Evolutionary conservation across 2,113 vertebrate species (phyloP), one percentile per base, ranked within the genome.

Genomic region (Gymnobelideus leadbeateri): DNA sequence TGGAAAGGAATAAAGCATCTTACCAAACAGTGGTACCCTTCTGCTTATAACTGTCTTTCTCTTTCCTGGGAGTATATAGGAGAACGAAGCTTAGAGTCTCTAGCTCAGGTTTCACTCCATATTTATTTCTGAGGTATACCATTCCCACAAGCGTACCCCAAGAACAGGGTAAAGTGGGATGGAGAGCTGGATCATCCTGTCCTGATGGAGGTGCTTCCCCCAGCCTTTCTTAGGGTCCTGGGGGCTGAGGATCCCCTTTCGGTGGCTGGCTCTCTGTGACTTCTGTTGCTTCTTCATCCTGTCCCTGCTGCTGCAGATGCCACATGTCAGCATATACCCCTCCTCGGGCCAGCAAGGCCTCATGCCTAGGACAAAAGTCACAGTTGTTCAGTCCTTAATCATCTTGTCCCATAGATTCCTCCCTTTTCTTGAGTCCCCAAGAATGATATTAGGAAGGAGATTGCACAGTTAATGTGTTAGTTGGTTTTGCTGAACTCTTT

Each of bases 251-350:
- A 68, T 1, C 95, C 52, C 95, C 99, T 99, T 98, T 99, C 99
- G 0, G 98, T 98, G 43, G 1, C 26, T 21, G 1, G 57, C 98
- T 98, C 98, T 98, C 99, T 99, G 97, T 96, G 0, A 98, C 97
- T 54, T 99, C 99, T 0, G 99, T 99, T 0, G 96, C 93, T 0
- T 98, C 98, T 92, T 99, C 99, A 43, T 84, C 68, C 10, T 98
- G 98, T 47, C 98, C 98, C 92, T 98, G 99, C 96, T 99, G 99
- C 94, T 99, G 99, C 89, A 99, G 99, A 96, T 98, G 96, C 99
- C 99, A 99, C 99, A 99, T 99, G 90, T 99, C 98, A 0, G 99
- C 97, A 0, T 99, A 99, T 43, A 99, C n/a, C 0, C 99, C 99
- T 0, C 99, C 99, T 96, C 99, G 99, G 23, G 97, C 98, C 12